Evolutionary conservation across 2,113 vertebrate genomes (phyloP).

Genomic region (Heterotis niloticus): DNA sequence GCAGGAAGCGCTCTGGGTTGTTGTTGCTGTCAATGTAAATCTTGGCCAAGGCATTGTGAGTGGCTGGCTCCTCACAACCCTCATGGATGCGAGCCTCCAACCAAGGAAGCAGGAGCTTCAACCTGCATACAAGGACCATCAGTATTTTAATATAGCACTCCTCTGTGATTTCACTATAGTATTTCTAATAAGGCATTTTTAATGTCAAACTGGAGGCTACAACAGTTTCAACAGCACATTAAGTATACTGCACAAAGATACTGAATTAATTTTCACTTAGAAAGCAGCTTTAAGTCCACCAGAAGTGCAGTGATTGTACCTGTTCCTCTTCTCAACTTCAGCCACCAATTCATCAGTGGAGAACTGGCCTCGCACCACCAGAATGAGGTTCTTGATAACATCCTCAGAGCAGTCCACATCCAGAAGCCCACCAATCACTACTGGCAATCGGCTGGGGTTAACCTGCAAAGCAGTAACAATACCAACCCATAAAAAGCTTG

Average conservation of each 20-base stretch:
- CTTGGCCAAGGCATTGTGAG: conserved; percentile 94
- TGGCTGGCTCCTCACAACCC: conserved; percentile 94
- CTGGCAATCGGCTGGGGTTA: conserved; percentile 92
- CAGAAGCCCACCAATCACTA: conserved; percentile 89
- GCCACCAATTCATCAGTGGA: conserved; percentile 97
- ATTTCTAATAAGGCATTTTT: no score
- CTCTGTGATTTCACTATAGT: no score
- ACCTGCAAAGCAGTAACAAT: conserved; percentile 63
- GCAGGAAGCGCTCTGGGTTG: conserved; percentile 93
- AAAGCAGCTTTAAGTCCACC: no score
- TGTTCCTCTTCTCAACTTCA: conserved; percentile 96
- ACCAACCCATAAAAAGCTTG: not conserved
- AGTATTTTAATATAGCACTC: not conserved
- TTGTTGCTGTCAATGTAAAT: conserved; percentile 99
- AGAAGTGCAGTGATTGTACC: conserved; percentile 55
- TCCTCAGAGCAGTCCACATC: conserved; percentile 98
- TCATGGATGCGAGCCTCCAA: conserved; percentile 94
- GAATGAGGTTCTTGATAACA: conserved; percentile 94
- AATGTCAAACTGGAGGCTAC: not conserved
- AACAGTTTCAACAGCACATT: not conserved
- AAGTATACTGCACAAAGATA: not conserved
- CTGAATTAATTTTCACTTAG: no score
- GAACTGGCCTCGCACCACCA: conserved; percentile 94
- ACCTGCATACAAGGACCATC: conserved; percentile 55
- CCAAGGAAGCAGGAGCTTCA: conserved; percentile 94